A percentile compares a stretch with the other conserved stretches of the same genome.
These are phyloP conservation scores for Aselliscus stoliczkanus DNA, from an alignment of 2,797 vertebrate species.

Conservation along the genomic window DNA sequence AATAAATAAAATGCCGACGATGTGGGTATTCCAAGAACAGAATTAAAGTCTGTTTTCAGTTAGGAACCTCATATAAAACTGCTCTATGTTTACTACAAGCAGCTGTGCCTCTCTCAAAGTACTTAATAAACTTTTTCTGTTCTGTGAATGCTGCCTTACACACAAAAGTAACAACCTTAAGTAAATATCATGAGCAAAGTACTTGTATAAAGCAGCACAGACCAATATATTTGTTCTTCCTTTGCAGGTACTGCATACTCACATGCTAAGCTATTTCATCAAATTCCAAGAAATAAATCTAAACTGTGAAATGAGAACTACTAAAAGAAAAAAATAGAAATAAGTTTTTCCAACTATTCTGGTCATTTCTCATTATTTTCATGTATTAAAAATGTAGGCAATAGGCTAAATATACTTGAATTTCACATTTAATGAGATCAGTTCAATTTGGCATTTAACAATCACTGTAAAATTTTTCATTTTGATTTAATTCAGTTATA, in stretches of 20 bases:
- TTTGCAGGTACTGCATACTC: background rate
- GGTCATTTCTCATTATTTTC: conserved; percentile 51
- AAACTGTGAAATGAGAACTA: background rate
- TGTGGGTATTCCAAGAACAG: conserved; percentile 44
- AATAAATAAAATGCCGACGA: conserved; percentile 22
- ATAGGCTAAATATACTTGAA: conserved; percentile 60
- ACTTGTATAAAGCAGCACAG: background rate
- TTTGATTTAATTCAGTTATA: conserved; percentile 43
- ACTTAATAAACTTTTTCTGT: conserved; percentile 54
- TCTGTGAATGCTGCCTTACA: conserved; percentile 29
- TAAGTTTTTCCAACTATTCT: conserved; percentile 23
- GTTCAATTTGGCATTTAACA: conserved; percentile 53
- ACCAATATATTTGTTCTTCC: background rate
- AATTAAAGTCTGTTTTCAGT: conserved; percentile 75
- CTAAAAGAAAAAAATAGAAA: background rate
- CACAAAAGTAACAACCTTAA: conserved; percentile 49
- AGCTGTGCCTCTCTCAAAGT: conserved; percentile 68
- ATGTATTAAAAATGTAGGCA: conserved; percentile 15
- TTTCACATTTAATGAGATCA: conserved; percentile 56
- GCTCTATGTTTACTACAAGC: conserved; percentile 69
- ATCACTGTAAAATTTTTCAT: conserved; percentile 13
- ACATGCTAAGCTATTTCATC: background rate
- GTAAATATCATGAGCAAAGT: conserved; percentile 51
- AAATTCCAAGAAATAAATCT: background rate
- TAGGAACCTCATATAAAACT: conserved; percentile 43